Percentiles rank a stretch among this genome's conserved stretches.
Evolutionary conservation across 2,113 vertebrate genomes (phyloP).

Genomic region (Actenoides hombroni): DNA sequence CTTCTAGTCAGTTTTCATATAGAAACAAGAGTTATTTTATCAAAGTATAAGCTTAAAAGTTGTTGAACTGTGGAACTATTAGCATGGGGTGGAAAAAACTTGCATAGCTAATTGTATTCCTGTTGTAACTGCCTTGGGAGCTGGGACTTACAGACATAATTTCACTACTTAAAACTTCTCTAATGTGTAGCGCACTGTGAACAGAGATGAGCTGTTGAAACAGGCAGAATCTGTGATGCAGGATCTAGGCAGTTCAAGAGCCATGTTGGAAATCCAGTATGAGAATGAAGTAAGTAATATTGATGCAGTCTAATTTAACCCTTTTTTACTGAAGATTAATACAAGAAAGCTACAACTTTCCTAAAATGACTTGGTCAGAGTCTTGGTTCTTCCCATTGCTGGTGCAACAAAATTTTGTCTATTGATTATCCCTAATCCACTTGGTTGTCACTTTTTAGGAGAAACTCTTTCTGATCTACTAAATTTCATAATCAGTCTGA

Average conservation of each 20-base stretch:
- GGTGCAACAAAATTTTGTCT: not conserved
- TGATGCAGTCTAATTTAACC: not conserved
- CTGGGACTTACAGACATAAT: conserved; percentile 16
- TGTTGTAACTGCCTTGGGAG: conserved; percentile 34
- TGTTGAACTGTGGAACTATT: not conserved
- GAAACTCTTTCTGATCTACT: not conserved
- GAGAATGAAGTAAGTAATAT: conserved; percentile 92
- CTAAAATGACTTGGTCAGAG: not conserved
- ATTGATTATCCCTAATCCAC: not conserved
- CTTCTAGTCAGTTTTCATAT: not conserved
- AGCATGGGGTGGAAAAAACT: not conserved
- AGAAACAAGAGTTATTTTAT: not conserved
- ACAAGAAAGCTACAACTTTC: not conserved
- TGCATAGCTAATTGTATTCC: not conserved
- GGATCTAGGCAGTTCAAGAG: conserved; percentile 96
- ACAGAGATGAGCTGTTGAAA: conserved; percentile 95
- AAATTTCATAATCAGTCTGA: not conserved
- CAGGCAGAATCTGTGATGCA: conserved; percentile 99
- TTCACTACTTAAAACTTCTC: conserved; percentile 41
- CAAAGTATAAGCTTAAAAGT: not conserved
- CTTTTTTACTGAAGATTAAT: not conserved
- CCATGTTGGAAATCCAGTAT: conserved; percentile 99
- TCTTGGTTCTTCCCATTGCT: not conserved
- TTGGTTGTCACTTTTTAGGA: not conserved
- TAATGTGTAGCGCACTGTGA: conserved; percentile 91